Evolutionary conservation across 2,113 vertebrate species (phyloP).

Genomic region (Hucho hucho): DNA sequence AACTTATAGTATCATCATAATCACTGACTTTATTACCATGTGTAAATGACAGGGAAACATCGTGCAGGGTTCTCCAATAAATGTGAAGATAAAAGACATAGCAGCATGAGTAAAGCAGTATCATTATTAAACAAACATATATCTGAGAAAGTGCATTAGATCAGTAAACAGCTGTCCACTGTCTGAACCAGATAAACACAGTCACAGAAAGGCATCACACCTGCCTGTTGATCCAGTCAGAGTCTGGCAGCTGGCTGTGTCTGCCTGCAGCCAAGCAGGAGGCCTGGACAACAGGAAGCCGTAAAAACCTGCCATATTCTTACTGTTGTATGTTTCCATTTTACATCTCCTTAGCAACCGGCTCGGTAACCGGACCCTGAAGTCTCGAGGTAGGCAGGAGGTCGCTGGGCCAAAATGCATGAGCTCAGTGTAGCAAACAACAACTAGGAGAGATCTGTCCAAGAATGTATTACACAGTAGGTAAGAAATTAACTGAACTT

Average conservation of each 20-base stretch:
- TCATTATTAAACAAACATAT: too few species aligned
- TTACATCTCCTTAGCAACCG: constrained; percentile 34
- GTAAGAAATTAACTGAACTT: constrained; percentile 47
- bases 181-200: too few species aligned
- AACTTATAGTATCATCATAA: background rate
- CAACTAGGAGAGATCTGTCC: constrained; percentile 37
- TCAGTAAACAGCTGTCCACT: background rate
- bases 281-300: constrained; percentile 18
- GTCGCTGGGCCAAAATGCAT: constrained; percentile 33
- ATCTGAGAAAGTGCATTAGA: too few species aligned
- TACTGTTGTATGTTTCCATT: constrained; percentile 4
- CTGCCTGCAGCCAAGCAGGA: constrained; percentile 6
- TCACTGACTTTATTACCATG: background rate
- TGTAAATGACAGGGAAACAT: constrained; percentile 7
- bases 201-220: too few species aligned
- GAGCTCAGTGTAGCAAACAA: constrained; percentile 53
- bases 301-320: constrained; percentile 2
- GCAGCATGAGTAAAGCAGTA: too few species aligned
- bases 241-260: too few species aligned
- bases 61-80: background rate
- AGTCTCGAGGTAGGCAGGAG: background rate
- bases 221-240: too few species aligned
- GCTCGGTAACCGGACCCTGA: constrained; percentile 13
- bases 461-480: constrained; percentile 47
- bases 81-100: too few species aligned